Evolutionary conservation across 2,797 vertebrate species (phyloP).

Genomic region (Microctenopoma lineatum): DNA sequence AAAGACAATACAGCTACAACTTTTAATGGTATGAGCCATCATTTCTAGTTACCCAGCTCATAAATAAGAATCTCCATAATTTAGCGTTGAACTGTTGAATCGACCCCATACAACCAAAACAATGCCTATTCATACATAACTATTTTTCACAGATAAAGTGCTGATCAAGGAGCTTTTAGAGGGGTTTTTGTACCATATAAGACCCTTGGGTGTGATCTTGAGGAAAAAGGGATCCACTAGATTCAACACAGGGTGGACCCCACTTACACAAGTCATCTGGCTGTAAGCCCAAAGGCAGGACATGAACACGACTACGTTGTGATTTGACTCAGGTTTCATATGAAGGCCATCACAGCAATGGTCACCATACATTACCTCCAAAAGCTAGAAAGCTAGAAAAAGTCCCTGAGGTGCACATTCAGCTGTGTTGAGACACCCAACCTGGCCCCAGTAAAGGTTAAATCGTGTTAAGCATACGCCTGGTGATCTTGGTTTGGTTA

Average conservation of each 20-base stretch:
- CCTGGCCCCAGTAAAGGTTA: slow-evolving; percentile 67
- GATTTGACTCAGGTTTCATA: slow-evolving; percentile 68
- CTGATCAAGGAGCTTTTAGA: slow-evolving; percentile 80
- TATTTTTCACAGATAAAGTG: slow-evolving; percentile 87
- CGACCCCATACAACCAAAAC: slow-evolving; percentile 75
- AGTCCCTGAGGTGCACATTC: slow-evolving; percentile 88
- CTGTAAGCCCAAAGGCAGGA: slow-evolving; percentile 48
- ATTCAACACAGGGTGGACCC: slow-evolving; percentile 65
- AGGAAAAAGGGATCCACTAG: slow-evolving; percentile 65
- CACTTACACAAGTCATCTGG: slow-evolving; percentile 44
- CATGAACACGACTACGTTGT: slow-evolving; percentile 59
- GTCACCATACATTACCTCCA: slow-evolving; percentile 82
- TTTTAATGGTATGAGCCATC: slow-evolving; percentile 80
- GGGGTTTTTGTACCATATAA: slow-evolving; percentile 80
- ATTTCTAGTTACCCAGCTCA: slow-evolving; percentile 73
- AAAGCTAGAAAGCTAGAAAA: slow-evolving; percentile 84
- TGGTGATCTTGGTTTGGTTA: slow-evolving; percentile 72
- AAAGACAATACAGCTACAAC: slow-evolving; percentile 89
- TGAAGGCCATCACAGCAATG: slow-evolving; percentile 82
- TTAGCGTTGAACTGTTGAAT: slow-evolving; percentile 78
- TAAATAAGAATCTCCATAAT: slow-evolving; percentile 79
- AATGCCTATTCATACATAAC: slow-evolving; percentile 75
- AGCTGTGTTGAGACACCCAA: slow-evolving; percentile 79
- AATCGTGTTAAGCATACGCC: slow-evolving; percentile 65
- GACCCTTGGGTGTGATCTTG: slow-evolving; percentile 70